phyloP scores from a whole-genome alignment of 2,113 vertebrate species.

The Chamaea fasciata region DNA sequence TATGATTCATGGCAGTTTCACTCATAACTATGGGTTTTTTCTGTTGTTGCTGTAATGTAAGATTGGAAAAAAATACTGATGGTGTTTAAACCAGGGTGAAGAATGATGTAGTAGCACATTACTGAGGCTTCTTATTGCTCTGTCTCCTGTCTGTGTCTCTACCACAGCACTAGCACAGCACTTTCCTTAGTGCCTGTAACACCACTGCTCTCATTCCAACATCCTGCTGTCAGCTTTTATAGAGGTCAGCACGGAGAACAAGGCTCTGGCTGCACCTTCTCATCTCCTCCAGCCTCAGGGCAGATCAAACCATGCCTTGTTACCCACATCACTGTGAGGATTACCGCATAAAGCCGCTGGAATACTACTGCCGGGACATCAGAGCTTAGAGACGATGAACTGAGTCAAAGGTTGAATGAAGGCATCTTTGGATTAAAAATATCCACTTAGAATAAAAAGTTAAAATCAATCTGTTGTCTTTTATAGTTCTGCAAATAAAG shows the following conservation, averaged over 20 bases:
- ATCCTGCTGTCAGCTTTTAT: background rate
- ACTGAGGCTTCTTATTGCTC: background rate
- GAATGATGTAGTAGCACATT: background rate
- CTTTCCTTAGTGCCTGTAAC: background rate
- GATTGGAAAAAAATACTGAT: background rate
- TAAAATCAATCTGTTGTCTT: background rate
- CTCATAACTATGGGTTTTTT: rapidly evolving
- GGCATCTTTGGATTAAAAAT: background rate
- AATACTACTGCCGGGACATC: rapidly evolving
- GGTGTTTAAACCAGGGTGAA: background rate
- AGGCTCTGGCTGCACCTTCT: background rate
- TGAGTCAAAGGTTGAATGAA: background rate
- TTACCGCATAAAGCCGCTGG: background rate
- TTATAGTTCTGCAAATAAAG: background rate
- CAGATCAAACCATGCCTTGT: background rate
- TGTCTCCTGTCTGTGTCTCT: background rate
- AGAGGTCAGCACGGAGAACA: background rate
- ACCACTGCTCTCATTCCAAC: background rate
- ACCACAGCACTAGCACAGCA: background rate
- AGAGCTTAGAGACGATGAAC: background rate
- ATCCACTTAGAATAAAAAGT: background rate
- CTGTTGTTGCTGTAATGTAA: background rate
- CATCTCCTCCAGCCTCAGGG: background rate
- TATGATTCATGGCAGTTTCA: background rate
- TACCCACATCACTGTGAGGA: background rate